Conservation (phyloP, 2,113 vertebrate genomes). For the Anoura caudifer region DNA sequence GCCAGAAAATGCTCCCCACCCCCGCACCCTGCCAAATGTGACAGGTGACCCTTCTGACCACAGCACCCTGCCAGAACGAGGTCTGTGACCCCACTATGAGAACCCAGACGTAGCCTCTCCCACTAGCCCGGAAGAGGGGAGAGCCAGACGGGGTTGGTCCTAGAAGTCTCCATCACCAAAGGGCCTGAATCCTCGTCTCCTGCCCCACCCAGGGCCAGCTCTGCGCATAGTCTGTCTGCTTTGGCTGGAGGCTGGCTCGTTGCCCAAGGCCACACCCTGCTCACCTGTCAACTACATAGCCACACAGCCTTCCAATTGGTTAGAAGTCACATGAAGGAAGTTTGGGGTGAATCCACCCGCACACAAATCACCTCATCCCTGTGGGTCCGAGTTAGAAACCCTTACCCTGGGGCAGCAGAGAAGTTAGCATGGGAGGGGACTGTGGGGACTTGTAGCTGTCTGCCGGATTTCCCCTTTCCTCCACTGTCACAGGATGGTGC, state of each 20-base stretch:
- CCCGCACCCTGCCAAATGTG: background rate
- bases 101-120: background rate
- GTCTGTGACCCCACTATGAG: background rate
- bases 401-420: background rate
- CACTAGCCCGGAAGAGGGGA: background rate
- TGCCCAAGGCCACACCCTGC: background rate
- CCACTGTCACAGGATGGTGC: too few relatives aligned
- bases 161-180: background rate
- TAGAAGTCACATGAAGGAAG: background rate
- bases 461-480: background rate
- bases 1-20: background rate
- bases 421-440: too few relatives aligned
- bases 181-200: fast-evolving
- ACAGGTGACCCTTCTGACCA: background rate
- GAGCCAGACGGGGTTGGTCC: background rate
- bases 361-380: too few relatives aligned
- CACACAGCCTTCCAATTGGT: background rate
- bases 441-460: background rate
- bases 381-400: background rate
- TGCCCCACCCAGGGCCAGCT: background rate
- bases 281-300: background rate
- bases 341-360: background rate
- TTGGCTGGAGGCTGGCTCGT: background rate
- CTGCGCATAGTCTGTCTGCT: background rate
- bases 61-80: background rate